Conservation (phyloP, 2,888 invertebrate genomes). For the Lochmaea crataegi region DNA sequence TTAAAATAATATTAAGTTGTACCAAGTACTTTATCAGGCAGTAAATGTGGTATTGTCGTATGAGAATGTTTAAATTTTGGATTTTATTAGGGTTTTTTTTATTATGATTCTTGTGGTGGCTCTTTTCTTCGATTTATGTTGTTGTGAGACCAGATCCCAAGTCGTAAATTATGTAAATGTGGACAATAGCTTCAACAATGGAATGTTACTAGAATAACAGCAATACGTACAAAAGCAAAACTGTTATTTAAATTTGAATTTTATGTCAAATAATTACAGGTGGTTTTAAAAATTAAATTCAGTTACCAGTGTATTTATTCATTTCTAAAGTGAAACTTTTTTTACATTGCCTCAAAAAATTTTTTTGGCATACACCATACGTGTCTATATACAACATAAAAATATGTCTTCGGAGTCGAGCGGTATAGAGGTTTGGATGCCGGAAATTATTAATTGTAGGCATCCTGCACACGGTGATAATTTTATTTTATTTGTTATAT, state of each 20-base stretch:
- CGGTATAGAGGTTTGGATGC: no score
- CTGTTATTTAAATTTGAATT: conserved; percentile 23
- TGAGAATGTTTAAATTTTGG: conserved; percentile 39
- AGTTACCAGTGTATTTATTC: background rate
- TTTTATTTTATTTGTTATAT: no score
- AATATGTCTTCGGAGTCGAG: no score
- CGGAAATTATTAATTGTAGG: no score
- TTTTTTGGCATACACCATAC: no score
- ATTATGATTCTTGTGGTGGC: conserved; percentile 23
- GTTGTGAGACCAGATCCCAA: conserved; percentile 19
- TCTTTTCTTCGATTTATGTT: conserved; percentile 33
- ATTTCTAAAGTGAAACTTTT: no score
- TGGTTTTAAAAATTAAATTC: background rate
- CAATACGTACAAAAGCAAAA: conserved; percentile 21
- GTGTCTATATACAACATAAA: no score
- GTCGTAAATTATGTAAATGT: conserved; percentile 32
- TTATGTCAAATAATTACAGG: conserved; percentile 17
- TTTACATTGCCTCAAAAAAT: no score
- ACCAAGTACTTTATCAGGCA: conserved; percentile 36
- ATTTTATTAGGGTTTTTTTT: conserved; percentile 28
- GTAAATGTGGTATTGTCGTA: conserved; percentile 42
- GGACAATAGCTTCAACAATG: conserved; percentile 38
- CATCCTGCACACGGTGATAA: no score
- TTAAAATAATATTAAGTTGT: conserved; percentile 43
- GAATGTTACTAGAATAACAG: conserved; percentile 27